These are phyloP conservation scores for Poeciliopsis retropinna DNA, from an alignment of 2,113 vertebrate genomes.

Conservation along the genomic window DNA sequence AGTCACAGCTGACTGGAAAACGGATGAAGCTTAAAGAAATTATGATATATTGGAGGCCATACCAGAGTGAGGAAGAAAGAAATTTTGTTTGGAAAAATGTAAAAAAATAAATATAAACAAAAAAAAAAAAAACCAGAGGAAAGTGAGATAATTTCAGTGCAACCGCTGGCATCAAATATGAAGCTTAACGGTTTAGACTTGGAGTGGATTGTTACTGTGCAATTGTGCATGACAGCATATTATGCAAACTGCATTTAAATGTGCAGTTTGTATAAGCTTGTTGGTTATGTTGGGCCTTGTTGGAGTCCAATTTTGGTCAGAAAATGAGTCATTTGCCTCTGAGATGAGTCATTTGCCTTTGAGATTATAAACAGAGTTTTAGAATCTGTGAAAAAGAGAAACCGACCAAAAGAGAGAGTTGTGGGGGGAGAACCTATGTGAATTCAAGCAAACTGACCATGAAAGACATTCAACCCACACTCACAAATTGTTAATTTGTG, in stretches of 20 bases:
- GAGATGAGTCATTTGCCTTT: slow-evolving; percentile 29
- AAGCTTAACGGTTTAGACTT: slow-evolving; percentile 26
- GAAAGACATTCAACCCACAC: slow-evolving; percentile 57
- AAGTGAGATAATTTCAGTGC: slow-evolving; percentile 17
- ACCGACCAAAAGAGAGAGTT: neutral
- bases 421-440: neutral
- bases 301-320: slow-evolving; percentile 61
- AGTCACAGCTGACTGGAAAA: too few species aligned
- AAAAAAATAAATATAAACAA: neutral
- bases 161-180: slow-evolving; percentile 28
- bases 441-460: slow-evolving; percentile 48
- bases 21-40: too few species aligned
- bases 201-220: slow-evolving; percentile 16
- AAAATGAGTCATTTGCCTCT: slow-evolving; percentile 38
- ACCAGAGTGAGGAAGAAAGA: too few species aligned
- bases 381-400: slow-evolving; percentile 6
- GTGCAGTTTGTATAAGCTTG: slow-evolving; percentile 20
- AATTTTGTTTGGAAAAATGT: too few species aligned
- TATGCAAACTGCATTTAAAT: neutral
- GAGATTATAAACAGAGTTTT: slow-evolving; percentile 18
- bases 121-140: neutral
- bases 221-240: neutral
- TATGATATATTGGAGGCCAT: too few species aligned
- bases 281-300: slow-evolving; percentile 48
- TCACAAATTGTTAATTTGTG: slow-evolving; percentile 46